phyloP scores from a whole-genome alignment of 2,888 invertebrate genomes.

The Rhagophthalmus giganteus region DNA sequence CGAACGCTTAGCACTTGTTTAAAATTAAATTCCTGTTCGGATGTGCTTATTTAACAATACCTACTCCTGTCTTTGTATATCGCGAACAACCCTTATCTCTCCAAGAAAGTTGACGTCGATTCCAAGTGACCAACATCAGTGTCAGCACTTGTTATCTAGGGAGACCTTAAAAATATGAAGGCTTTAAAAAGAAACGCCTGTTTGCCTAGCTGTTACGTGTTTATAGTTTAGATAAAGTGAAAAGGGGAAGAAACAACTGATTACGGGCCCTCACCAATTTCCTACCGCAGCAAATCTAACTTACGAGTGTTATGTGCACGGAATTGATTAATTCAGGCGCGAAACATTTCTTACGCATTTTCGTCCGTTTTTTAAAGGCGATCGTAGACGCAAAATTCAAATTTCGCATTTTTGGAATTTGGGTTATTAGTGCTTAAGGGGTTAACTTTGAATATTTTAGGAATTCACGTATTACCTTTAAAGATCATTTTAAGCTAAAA shows the following conservation, averaged over 20 bases:
- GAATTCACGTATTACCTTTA: constrained; percentile 16
- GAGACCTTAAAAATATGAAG: constrained; percentile 23
- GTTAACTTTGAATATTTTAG: constrained; percentile 18
- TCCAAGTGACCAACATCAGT: constrained; percentile 22
- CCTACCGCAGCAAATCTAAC: neutral
- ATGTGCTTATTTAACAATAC: too few species aligned
- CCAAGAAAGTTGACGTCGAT: constrained; percentile 15
- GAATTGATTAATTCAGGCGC: neutral
- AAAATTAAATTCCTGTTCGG: too few species aligned
- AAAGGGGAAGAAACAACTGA: constrained; percentile 13
- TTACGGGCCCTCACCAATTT: constrained; percentile 7
- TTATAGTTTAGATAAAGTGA: constrained; percentile 21
- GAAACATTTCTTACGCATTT: neutral
- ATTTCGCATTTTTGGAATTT: too few species aligned
- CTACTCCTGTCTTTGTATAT: too few species aligned
- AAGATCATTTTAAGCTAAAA: constrained; percentile 18
- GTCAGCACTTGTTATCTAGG: constrained; percentile 19
- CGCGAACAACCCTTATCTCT: neutral
- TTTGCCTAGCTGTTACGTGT: constrained; percentile 23
- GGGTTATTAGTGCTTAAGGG: too few species aligned
- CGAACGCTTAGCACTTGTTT: too few species aligned
- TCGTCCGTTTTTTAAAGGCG: constrained; percentile 2
- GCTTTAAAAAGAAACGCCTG: constrained; percentile 19
- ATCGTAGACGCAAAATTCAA: too few species aligned
- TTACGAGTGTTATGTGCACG: neutral